Percentiles rank a stretch among this genome's conserved stretches.
These are phyloP conservation scores for Catocala nupta DNA, from an alignment of 2,888 invertebrate species.

Conservation along the genomic window DNA sequence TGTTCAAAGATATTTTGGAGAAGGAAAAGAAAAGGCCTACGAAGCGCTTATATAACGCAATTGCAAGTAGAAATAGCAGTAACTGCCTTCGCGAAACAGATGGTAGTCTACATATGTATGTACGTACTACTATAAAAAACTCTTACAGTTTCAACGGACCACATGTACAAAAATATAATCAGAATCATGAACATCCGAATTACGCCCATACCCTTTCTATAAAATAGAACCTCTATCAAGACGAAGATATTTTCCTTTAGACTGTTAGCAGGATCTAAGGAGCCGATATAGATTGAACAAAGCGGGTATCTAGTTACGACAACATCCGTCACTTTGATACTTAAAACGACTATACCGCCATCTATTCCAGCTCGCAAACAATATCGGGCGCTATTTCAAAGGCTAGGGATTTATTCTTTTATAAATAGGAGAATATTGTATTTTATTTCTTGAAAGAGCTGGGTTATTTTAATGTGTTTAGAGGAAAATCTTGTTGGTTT, in stretches of 20 bases:
- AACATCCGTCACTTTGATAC: slow-evolving; percentile 44
- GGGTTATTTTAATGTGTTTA: neutral
- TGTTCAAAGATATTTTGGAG: too few species aligned
- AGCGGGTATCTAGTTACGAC: slow-evolving; percentile 30
- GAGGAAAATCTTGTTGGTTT: too few species aligned
- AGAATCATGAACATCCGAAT: too few species aligned
- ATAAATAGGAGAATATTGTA: neutral
- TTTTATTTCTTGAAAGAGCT: neutral
- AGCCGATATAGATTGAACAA: slow-evolving; percentile 31
- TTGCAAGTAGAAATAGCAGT: too few species aligned
- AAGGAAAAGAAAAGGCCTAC: too few species aligned
- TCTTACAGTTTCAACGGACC: too few species aligned
- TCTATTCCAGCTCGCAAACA: slow-evolving; percentile 36
- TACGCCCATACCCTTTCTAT: too few species aligned
- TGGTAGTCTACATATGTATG: too few species aligned
- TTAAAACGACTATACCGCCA: slow-evolving; percentile 24
- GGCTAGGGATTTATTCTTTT: slow-evolving; percentile 15
- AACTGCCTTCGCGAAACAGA: too few species aligned
- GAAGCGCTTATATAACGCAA: too few species aligned
- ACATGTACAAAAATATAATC: too few species aligned
- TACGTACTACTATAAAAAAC: too few species aligned
- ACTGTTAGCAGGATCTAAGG: slow-evolving; percentile 20
- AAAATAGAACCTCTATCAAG: neutral
- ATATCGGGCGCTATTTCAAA: slow-evolving; percentile 29
- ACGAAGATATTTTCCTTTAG: slow-evolving; percentile 11